These are phyloP conservation scores for Nemurella pictetii DNA, from an alignment of 2,888 invertebrate genomes.

Conservation along the genomic window DNA sequence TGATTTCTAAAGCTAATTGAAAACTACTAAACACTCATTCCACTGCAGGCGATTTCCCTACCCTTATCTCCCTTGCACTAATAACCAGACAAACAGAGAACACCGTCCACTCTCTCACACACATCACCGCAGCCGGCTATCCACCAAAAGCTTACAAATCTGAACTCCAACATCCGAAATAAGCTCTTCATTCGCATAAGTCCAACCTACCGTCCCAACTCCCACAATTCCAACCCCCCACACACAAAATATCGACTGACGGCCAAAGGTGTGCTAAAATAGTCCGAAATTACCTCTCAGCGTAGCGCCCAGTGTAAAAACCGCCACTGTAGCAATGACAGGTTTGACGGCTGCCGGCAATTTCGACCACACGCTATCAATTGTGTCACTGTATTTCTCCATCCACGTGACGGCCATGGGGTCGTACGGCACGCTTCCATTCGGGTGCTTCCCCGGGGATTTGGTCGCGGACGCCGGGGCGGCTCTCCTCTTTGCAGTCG, in stretches of 20 bases:
- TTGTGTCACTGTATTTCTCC: slow-evolving; percentile 58
- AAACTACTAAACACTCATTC: too few relatives aligned
- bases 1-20: too few relatives aligned
- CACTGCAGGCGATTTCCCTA: too few relatives aligned
- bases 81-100: too few relatives aligned
- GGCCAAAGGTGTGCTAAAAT: too few relatives aligned
- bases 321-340: slow-evolving; percentile 61
- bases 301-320: slow-evolving; percentile 65
- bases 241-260: too few relatives aligned
- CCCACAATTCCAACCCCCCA: not conserved
- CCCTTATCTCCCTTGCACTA: too few relatives aligned
- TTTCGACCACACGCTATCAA: slow-evolving; percentile 61
- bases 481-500: not conserved
- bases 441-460: not conserved
- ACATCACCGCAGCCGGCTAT: too few relatives aligned
- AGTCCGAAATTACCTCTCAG: slow-evolving; percentile 58
- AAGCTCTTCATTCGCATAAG: not conserved
- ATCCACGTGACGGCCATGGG: slow-evolving; percentile 65
- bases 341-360: slow-evolving; percentile 60
- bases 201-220: not conserved
- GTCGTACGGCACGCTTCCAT: slow-evolving; percentile 46
- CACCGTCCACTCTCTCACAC: too few relatives aligned
- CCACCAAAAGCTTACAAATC: too few relatives aligned
- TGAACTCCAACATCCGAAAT: not conserved
- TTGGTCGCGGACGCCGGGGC: not conserved